Evolutionary conservation across 2,113 vertebrate genomes (phyloP).

Genomic region (Menidia beryllina): DNA sequence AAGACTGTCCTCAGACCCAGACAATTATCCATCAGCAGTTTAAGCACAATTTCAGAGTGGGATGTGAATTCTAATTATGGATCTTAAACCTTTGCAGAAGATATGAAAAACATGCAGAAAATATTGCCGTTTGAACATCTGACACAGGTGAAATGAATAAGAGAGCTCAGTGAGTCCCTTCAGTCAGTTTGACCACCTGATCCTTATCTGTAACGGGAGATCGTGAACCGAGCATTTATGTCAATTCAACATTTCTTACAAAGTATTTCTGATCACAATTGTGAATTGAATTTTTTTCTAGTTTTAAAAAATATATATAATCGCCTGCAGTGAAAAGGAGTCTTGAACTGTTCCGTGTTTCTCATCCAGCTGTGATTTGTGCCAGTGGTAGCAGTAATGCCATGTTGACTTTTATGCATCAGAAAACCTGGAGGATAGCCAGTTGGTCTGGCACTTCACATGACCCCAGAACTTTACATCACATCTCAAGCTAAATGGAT

Average conservation of each 20-base stretch:
- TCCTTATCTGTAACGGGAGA: neutral
- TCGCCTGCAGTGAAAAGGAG: slow-evolving; percentile 16
- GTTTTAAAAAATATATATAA: too few relatives aligned
- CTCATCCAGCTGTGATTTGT: slow-evolving; percentile 40
- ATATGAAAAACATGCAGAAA: neutral
- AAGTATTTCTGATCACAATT: neutral
- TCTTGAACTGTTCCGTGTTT: slow-evolving; percentile 34
- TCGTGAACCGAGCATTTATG: neutral
- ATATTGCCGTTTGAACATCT: neutral
- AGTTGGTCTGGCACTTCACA: slow-evolving; percentile 46
- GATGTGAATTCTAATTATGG: neutral
- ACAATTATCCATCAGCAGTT: neutral
- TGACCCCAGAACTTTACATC: slow-evolving; percentile 48
- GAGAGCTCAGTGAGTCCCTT: neutral
- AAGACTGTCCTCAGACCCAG: neutral
- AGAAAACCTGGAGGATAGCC: slow-evolving; percentile 50
- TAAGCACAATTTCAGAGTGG: neutral
- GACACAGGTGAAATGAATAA: too few relatives aligned
- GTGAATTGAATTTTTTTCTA: neutral
- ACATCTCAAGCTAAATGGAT: slow-evolving; percentile 25
- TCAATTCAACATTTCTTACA: neutral
- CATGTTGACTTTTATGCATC: slow-evolving; percentile 69
- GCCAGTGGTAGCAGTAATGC: slow-evolving; percentile 54
- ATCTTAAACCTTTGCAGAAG: neutral
- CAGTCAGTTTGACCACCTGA: neutral